Evolutionary conservation across 2,113 vertebrate genomes (phyloP).

Genomic region (Orthonyx spaldingii): DNA sequence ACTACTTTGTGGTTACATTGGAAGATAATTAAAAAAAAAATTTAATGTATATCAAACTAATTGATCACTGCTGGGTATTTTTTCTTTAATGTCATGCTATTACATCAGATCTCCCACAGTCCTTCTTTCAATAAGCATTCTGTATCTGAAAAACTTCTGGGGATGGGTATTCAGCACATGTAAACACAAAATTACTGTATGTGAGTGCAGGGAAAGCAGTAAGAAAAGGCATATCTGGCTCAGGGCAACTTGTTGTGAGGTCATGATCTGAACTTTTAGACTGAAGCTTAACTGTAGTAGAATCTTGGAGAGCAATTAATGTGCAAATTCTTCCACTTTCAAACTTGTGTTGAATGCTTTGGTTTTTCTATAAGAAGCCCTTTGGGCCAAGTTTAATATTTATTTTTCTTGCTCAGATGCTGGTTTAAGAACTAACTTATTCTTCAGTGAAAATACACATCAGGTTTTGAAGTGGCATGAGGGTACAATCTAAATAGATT

Average conservation of each 20-base stretch:
- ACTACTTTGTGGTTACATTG: not conserved
- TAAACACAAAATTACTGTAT: not conserved
- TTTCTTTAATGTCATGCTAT: not conserved
- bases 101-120: rapidly evolving
- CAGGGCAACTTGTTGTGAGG: rapidly evolving
- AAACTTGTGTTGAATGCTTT: not conserved
- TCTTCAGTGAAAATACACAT: not conserved
- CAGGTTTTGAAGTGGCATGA: not conserved
- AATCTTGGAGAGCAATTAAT: not conserved
- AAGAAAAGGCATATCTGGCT: not conserved
- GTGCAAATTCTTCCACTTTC: not conserved
- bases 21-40: not conserved
- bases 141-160: not conserved
- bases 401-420: not conserved
- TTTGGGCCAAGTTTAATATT: not conserved
- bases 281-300: not conserved
- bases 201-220: not conserved
- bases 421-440: not conserved
- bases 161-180: not conserved
- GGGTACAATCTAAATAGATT: not conserved
- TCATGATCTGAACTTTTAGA: not conserved
- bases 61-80: not conserved
- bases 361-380: not conserved
- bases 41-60: not conserved
- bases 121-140: rapidly evolving